A percentile compares a stretch with the other conserved stretches of the same genome.
Conservation (phyloP, 2,888 invertebrate genomes). For the Hypomecis atomaria region DNA sequence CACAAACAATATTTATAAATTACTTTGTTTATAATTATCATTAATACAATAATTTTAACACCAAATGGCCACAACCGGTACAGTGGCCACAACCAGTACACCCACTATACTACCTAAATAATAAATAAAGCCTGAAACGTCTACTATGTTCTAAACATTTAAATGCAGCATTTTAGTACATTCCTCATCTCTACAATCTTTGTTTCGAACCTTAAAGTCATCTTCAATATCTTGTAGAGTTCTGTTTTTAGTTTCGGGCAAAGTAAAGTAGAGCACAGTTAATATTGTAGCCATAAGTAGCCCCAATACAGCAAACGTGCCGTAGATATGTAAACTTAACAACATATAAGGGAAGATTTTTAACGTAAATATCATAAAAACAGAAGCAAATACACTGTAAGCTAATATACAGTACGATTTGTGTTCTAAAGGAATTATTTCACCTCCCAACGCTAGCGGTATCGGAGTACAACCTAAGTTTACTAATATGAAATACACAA, state of each 20-base stretch:
- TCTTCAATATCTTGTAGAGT: conserved; percentile 87
- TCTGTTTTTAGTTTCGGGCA: conserved; percentile 88
- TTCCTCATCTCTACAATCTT: conserved; percentile 16
- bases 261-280: conserved; percentile 43
- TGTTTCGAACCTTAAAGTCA: conserved; percentile 47
- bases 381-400: conserved; percentile 26
- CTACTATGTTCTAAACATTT: neutral
- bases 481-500: conserved; percentile 13
- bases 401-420: conserved; percentile 48
- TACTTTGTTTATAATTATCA: too few relatives aligned
- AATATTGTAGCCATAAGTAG: conserved; percentile 68
- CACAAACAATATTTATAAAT: too few relatives aligned
- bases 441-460: conserved; percentile 64
- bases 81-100: too few relatives aligned
- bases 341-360: conserved; percentile 57
- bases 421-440: conserved; percentile 65
- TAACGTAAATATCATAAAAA: conserved; percentile 51
- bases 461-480: conserved; percentile 70
- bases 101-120: too few relatives aligned
- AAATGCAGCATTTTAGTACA: conserved; percentile 27
- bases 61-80: too few relatives aligned
- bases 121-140: too few relatives aligned
- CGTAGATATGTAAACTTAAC: conserved; percentile 47
- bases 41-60: too few relatives aligned
- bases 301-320: conserved; percentile 45